phyloP scores from a whole-genome alignment of 2,113 vertebrate genomes.

The Austrofundulus limnaeus region DNA sequence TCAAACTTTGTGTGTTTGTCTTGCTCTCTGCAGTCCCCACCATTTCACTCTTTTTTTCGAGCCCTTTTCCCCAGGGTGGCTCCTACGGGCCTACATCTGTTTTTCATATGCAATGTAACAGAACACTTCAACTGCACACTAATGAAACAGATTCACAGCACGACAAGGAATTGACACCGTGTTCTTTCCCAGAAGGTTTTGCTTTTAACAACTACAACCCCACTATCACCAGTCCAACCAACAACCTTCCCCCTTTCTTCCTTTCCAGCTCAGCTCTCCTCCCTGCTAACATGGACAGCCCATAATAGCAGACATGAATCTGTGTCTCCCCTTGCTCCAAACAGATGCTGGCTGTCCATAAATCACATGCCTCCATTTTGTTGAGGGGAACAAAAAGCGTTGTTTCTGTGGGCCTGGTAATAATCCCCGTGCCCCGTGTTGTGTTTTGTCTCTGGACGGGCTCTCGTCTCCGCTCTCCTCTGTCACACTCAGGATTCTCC shows the following conservation, averaged over 20 bases:
- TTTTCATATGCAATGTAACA: constrained; percentile 68
- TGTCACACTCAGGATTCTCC: constrained; percentile 75
- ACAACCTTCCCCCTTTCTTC: constrained; percentile 2
- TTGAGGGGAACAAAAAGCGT: constrained; percentile 75
- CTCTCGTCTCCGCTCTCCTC: constrained; percentile 74
- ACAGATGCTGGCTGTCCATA: constrained; percentile 80
- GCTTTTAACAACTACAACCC: constrained; percentile 50
- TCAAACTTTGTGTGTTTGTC: constrained; percentile 52
- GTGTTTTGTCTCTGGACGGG: constrained; percentile 75
- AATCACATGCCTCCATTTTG: constrained; percentile 79
- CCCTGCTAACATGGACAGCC: constrained; percentile 73
- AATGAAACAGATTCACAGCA: constrained; percentile 63
- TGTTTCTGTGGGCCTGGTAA: constrained; percentile 73
- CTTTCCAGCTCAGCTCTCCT: constrained; percentile 67
- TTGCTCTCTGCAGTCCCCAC: constrained; percentile 44
- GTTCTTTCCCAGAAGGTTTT: constrained; percentile 70
- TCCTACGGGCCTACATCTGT: constrained; percentile 67
- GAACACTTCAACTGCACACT: constrained; percentile 66
- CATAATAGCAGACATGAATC: constrained; percentile 81
- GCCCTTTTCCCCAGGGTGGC: constrained; percentile 44
- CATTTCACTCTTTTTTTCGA: constrained; percentile 50
- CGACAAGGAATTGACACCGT: constrained; percentile 57
- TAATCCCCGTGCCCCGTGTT: constrained; percentile 75
- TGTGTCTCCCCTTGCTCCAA: constrained; percentile 74
- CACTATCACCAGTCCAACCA: constrained; percentile 2